These are phyloP conservation scores for Psittacus erithacus DNA, from an alignment of 2,113 vertebrate genomes.

Conservation along the genomic window DNA sequence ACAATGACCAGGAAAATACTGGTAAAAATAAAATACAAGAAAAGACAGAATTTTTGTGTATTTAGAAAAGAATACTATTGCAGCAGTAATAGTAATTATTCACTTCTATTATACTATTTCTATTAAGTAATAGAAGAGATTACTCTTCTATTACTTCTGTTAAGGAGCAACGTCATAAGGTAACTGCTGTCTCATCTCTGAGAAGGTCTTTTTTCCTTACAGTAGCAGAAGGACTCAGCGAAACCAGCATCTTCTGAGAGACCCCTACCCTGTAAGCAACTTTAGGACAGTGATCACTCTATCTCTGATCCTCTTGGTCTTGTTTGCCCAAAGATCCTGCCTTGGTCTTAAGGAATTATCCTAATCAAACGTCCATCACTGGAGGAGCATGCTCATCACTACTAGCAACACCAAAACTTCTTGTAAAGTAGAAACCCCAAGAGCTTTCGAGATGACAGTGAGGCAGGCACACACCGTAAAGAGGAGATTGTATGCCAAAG, in stretches of 20 bases:
- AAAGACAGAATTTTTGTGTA: not conserved
- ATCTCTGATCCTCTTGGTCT: not conserved
- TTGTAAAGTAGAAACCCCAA: not conserved
- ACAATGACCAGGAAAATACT: not conserved
- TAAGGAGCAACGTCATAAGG: not conserved
- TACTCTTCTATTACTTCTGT: not conserved
- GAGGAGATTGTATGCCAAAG: not conserved
- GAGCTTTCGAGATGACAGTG: not conserved
- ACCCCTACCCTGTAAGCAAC: not conserved
- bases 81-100: not conserved
- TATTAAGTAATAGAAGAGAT: not conserved
- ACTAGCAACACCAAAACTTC: not conserved
- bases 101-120: not conserved
- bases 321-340: not conserved
- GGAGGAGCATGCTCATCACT: not conserved
- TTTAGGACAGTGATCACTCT: not conserved
- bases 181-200: not conserved
- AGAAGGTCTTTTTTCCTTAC: not conserved
- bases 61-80: not conserved
- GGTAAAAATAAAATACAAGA: not conserved
- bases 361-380: fast-evolving
- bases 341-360: not conserved
- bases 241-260: not conserved
- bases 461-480: not conserved
- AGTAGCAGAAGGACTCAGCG: not conserved